These are phyloP conservation scores for Stictonetta naevosa DNA, from an alignment of 2,113 vertebrate genomes.

Conservation along the genomic window DNA sequence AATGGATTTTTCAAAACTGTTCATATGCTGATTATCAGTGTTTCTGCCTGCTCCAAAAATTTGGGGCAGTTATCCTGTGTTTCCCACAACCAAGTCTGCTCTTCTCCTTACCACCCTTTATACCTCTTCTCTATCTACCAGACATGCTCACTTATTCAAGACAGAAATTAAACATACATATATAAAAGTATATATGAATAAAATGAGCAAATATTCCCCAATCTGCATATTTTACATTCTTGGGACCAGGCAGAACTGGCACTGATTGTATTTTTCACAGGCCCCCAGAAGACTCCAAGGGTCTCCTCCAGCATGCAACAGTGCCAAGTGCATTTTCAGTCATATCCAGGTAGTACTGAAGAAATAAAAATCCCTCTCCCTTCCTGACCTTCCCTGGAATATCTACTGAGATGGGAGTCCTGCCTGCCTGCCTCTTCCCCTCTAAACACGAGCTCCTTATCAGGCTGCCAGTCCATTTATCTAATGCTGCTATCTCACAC, in stretches of 20 bases:
- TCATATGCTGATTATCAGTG: not conserved
- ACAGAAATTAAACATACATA: not conserved
- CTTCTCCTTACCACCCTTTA: not conserved
- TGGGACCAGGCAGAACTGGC: not conserved
- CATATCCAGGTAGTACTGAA: not conserved
- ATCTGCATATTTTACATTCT: not conserved
- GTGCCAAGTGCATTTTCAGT: not conserved
- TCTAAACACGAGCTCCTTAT: fast-evolving
- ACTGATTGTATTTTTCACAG: not conserved
- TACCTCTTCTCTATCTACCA: not conserved
- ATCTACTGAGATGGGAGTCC: not conserved
- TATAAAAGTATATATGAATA: not conserved
- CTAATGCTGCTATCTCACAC: not conserved
- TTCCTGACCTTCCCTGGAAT: not conserved
- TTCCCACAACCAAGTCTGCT: not conserved
- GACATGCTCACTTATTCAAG: not conserved
- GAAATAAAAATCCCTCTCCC: not conserved
- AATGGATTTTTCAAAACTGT: not conserved
- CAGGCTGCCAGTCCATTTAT: not conserved
- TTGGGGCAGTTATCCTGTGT: not conserved
- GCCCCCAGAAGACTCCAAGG: not conserved
- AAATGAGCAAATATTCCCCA: not conserved
- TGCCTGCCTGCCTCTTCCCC: not conserved
- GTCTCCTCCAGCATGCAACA: not conserved
- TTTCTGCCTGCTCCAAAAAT: not conserved